A percentile compares a stretch with the other conserved stretches of the same genome.
Evolutionary conservation across 1,140 invertebrate species (phyloP).

Genomic region (Zelostemma sp.): DNA sequence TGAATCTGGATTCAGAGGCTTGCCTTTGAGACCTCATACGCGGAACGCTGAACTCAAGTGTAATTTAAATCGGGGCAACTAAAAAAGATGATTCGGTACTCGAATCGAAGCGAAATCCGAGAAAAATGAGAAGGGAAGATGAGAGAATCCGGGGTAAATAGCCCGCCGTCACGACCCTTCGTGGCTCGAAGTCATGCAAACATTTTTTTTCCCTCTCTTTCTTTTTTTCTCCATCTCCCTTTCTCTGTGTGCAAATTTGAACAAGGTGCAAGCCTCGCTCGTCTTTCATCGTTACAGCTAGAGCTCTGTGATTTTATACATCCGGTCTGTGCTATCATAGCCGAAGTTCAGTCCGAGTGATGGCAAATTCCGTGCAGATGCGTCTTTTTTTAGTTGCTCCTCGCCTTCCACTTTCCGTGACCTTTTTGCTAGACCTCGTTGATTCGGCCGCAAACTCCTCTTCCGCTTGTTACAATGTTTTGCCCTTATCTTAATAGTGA

Average conservation of each 20-base stretch:
- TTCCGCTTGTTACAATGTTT: too few relatives aligned
- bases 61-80: background rate
- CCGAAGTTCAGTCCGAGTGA: background rate
- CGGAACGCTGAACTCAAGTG: background rate
- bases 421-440: background rate
- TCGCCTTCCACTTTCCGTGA: background rate
- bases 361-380: background rate
- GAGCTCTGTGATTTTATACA: constrained; percentile 5
- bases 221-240: too few relatives aligned
- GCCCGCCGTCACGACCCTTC: background rate
- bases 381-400: constrained; percentile 4
- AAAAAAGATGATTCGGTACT: background rate
- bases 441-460: background rate
- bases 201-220: too few relatives aligned
- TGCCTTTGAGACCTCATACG: background rate
- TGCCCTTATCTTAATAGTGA: too few relatives aligned
- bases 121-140: background rate
- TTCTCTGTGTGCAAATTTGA: constrained; percentile 51
- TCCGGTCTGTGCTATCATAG: background rate
- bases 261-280: constrained; percentile 27
- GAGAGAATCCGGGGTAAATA: background rate
- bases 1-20: background rate
- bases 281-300: background rate
- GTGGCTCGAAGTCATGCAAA: background rate
- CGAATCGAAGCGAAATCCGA: background rate